Base-by-base conservation (phyloP, 2,797 vertebrate genomes). In the Micropoecilia bifurca region DNA sequence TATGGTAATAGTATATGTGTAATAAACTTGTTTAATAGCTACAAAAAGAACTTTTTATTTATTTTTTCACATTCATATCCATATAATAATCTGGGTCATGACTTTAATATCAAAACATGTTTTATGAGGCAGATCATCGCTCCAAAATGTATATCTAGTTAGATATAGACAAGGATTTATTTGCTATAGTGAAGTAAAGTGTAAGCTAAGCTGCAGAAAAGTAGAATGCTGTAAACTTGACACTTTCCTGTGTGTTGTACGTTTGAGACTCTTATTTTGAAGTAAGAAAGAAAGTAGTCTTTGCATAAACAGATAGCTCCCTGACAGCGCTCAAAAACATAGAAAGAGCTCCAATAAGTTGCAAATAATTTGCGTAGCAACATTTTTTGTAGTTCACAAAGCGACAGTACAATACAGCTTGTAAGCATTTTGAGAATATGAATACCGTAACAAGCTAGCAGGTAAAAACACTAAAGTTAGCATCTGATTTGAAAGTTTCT, bases 1-100 rank as follows among this genome's bases (percentile, higher is more conserved):
- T 91, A 89, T 57, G 91, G 90, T 92, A 83, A 88, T 83, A 71
- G 82, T 93, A 83, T 92, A 77, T 43, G 87, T 93, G 88, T 90
- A 92, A 90, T 92, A 92, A 92, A 91, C 46, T 80, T 92, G 85
- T 91, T 74, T 88, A 71, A 85, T 85, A 83, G 85, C 79, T 91
- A 75, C 82, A 28, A 43, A 14, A 3, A 85, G 0, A 25, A 2
- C 9, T 82, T 77, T 66, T 28, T 0, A 4, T 53, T 74, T 73
- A n/a, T 74, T 41, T 25, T 36, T 36, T 20, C 8, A 68, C 18
- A 36, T 41, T 68, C 3, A 68, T 22, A 12, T 41, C 16, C 2
- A 22, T 25, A 33, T 63, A 63, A 4, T 28, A 61, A 61, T 9
- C 13, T 30, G 36, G 36, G 61, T 39, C 36, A 66, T 22, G 20